Conservation (phyloP, 2,888 invertebrate genomes). For the Ceratothoa steindachneri region DNA sequence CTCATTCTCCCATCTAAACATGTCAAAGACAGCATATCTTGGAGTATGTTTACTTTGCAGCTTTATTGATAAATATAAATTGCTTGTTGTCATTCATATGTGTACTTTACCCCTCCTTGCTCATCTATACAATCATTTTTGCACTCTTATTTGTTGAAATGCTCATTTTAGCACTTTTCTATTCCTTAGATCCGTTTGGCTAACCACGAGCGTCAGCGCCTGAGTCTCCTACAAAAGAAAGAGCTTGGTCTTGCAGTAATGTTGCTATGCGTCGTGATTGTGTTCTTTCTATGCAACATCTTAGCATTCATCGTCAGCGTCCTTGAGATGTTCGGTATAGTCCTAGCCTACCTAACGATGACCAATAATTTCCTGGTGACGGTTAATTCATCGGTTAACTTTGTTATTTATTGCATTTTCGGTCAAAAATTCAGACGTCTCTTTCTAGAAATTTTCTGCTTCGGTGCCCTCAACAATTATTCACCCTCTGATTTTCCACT, state of each 20-base stretch:
- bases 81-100: no score
- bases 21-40: no score
- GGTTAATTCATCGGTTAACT: constrained; percentile 95
- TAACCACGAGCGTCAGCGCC: constrained; percentile 79
- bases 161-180: no score
- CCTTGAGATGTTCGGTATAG: constrained; percentile 64
- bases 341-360: constrained; percentile 62
- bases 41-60: no score
- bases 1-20: no score
- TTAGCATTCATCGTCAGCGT: constrained; percentile 80
- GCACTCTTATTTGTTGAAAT: no score
- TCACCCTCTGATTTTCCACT: not conserved
- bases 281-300: constrained; percentile 89
- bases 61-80: no score
- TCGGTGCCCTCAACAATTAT: not conserved
- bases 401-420: constrained; percentile 95
- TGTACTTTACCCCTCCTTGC: no score
- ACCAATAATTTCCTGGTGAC: constrained; percentile 85
- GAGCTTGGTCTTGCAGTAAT: constrained; percentile 92
- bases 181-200: constrained; percentile 72
- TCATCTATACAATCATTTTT: no score
- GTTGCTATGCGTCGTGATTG: constrained; percentile 88
- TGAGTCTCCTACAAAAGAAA: constrained; percentile 81
- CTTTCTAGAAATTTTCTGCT: constrained; percentile 58
- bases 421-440: constrained; percentile 92